phyloP scores from a whole-genome alignment of 2,797 vertebrate genomes.

The Neopelma chrysocephalum region DNA sequence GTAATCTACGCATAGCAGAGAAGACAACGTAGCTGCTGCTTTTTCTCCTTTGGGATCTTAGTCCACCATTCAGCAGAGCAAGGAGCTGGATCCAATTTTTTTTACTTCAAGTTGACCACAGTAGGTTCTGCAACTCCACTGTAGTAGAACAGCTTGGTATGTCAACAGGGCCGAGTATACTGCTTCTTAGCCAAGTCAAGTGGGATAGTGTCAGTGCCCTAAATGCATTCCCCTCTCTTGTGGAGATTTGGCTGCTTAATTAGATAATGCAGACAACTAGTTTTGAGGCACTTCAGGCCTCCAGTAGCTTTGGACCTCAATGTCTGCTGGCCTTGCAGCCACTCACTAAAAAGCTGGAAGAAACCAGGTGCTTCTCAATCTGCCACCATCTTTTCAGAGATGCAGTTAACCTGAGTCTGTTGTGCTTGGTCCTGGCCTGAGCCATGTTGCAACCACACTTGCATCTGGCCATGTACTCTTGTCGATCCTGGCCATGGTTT shows the following conservation, averaged over 20 bases:
- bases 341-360: neutral
- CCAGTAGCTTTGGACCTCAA: neutral
- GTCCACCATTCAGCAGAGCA: neutral
- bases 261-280: neutral
- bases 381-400: neutral
- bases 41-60: neutral
- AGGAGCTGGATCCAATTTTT: neutral
- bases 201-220: neutral
- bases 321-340: neutral
- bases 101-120: neutral
- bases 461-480: accelerated
- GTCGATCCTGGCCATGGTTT: neutral
- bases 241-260: neutral
- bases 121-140: neutral
- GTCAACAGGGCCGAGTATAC: neutral
- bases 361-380: neutral
- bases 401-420: neutral
- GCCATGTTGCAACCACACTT: neutral
- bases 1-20: neutral
- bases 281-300: neutral
- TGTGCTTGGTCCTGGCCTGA: neutral
- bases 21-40: neutral
- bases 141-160: neutral
- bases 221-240: neutral
- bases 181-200: neutral